Evolutionary conservation across 2,888 invertebrate genomes (phyloP), one percentile per base, ranked within the genome.

Genomic region (Allygus modestus): DNA sequence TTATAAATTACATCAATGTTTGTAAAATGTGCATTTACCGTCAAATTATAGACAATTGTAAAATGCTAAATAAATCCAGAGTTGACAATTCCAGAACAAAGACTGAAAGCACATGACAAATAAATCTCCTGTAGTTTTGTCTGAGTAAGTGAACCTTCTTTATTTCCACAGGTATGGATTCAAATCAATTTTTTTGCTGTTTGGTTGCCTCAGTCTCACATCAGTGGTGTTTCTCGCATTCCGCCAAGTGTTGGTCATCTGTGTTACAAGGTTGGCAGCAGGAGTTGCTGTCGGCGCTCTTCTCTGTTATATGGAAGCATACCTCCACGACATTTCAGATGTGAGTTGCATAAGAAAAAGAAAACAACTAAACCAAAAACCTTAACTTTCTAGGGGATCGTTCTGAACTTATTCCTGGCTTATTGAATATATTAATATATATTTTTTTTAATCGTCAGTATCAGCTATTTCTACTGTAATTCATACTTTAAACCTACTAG

Each of bases 171-270:
- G 65, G 31, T 65, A 65, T 65, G 65, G 65, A 28, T 65, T 28
- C 65, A 65, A 28, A 65, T 65, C 65, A 65, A 65, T 65, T 65
- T 65, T 65, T 28, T 12, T 65, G 9, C 7, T 11, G 15, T 65
- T 65, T 31, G 65, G 28, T 5, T 28, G 26, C 17, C 65, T 65
- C 28, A 65, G 65, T 17, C 28, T 65, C 9, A 11, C 17, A 9
- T 65, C 65, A 28, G 65, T 28, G 0, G 5, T 65, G 65, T n/a
- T 65, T 15, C 65, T 65, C 11, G 12, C 65, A 1, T 65, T 65
- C 17, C 28, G 5, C 26, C 65, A 65, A 28, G 11, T 31, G 4
- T 65, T 12, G 15, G 17, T 65, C 65, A 15, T 65, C 31, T 65
- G 28, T 20, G 26, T 31, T 12, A 28, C 65, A 15, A 65, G 65